phyloP scores from a whole-genome alignment of 92 coral and sea anemone species.

The Porites lobata region DNA sequence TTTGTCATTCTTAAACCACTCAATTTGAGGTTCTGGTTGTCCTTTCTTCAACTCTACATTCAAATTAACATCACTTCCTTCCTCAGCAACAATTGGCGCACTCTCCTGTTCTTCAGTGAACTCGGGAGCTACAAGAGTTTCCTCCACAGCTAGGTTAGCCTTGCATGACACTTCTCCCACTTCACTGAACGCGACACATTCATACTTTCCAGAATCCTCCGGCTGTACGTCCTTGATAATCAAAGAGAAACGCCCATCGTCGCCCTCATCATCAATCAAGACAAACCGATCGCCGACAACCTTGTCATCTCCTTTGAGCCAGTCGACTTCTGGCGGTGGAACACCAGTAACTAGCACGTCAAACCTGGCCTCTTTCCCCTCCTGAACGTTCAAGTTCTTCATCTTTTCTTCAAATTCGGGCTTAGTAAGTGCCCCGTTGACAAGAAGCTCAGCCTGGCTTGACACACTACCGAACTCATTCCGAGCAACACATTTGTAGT shows the following conservation, averaged over 20 bases:
- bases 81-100: constrained; percentile 71
- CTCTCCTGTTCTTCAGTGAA: constrained; percentile 64
- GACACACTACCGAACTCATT: constrained; percentile 84
- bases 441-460: constrained; percentile 83
- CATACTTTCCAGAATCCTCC: constrained; percentile 85
- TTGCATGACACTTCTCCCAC: constrained; percentile 66
- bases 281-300: constrained; percentile 83
- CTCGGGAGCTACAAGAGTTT: constrained; percentile 72
- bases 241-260: constrained; percentile 84
- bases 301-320: constrained; percentile 87
- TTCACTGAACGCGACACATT: constrained; percentile 77
- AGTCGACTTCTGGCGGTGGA: constrained; percentile 87
- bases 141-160: constrained; percentile 69
- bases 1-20: constrained; percentile 89
- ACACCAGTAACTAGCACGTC: constrained; percentile 83
- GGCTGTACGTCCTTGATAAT: constrained; percentile 76
- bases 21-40: constrained; percentile 87
- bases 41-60: constrained; percentile 83
- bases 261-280: constrained; percentile 85
- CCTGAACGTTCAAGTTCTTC: constrained; percentile 70
- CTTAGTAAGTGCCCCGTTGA: constrained; percentile 79
- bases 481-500: constrained; percentile 85
- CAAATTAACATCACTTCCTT: constrained; percentile 81
- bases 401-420: constrained; percentile 79
- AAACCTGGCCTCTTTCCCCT: constrained; percentile 83